Conservation (phyloP, 2,888 invertebrate genomes). For the Apomyelois bistriatella region DNA sequence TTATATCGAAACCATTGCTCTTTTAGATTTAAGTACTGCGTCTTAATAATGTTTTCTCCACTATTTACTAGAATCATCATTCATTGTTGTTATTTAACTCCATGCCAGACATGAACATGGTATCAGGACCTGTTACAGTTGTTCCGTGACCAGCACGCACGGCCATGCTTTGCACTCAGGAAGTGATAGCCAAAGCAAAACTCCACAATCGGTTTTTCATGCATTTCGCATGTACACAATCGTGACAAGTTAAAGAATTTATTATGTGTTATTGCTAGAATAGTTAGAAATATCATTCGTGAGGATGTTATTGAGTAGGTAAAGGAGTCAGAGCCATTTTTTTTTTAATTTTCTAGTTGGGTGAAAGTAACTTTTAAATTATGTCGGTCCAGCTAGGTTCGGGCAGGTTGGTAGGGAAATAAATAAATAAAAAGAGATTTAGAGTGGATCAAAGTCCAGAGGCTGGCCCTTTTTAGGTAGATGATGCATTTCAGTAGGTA, state of each 20-base stretch:
- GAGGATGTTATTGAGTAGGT: too few species aligned
- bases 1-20: too few species aligned
- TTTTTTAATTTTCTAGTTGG: too few species aligned
- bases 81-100: constrained; percentile 4
- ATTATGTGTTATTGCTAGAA: neutral
- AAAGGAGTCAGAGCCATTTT: too few species aligned
- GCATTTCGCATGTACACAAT: constrained; percentile 24
- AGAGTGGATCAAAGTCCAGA: too few species aligned
- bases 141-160: constrained; percentile 54
- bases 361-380: too few species aligned
- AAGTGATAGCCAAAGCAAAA: constrained; percentile 35
- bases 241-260: constrained; percentile 17
- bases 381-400: too few species aligned
- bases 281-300: neutral
- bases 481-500: too few species aligned
- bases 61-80: neutral
- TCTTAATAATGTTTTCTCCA: neutral
- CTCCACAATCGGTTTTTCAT: constrained; percentile 41
- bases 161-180: constrained; percentile 37
- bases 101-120: neutral
- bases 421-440: too few species aligned
- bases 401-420: too few species aligned
- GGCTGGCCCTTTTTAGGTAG: too few species aligned
- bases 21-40: too few species aligned
- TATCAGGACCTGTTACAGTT: constrained; percentile 26